phyloP scores from a whole-genome alignment of 2,113 vertebrate species.

The Lagopus muta region DNA sequence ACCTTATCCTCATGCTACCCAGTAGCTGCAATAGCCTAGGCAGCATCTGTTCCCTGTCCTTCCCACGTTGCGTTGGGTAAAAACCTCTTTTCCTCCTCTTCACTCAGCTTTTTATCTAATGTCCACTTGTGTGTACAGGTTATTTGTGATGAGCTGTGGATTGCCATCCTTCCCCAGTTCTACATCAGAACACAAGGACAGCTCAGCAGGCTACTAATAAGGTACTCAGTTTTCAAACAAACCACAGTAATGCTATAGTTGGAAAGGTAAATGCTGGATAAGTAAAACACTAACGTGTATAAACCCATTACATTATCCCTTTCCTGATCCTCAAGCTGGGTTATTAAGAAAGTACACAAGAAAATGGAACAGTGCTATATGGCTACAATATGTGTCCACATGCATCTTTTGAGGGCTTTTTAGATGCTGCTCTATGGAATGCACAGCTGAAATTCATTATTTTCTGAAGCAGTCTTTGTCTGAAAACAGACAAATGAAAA shows the following conservation, averaged over 20 bases:
- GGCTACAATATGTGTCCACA: background rate
- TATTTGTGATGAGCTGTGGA: background rate
- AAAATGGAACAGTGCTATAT: background rate
- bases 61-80: background rate
- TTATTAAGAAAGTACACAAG: background rate
- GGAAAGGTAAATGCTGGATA: background rate
- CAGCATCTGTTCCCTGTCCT: background rate
- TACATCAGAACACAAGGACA: background rate
- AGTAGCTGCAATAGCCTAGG: background rate
- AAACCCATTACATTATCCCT: background rate
- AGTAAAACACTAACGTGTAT: background rate
- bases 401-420: background rate
- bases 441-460: constrained; percentile 16
- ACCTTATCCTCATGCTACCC: background rate
- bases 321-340: background rate
- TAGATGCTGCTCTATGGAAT: background rate
- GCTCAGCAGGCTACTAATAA: background rate
- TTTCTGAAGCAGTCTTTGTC: background rate
- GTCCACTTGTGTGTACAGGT: background rate
- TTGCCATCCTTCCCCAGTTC: background rate
- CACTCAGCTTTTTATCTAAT: background rate
- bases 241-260: background rate
- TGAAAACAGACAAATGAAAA: constrained; percentile 48
- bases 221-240: background rate
- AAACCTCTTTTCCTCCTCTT: background rate